Percentiles rank a stretch among this genome's conserved stretches.
Evolutionary conservation across 2,797 vertebrate species (phyloP).

Genomic region (Meda fulgida): DNA sequence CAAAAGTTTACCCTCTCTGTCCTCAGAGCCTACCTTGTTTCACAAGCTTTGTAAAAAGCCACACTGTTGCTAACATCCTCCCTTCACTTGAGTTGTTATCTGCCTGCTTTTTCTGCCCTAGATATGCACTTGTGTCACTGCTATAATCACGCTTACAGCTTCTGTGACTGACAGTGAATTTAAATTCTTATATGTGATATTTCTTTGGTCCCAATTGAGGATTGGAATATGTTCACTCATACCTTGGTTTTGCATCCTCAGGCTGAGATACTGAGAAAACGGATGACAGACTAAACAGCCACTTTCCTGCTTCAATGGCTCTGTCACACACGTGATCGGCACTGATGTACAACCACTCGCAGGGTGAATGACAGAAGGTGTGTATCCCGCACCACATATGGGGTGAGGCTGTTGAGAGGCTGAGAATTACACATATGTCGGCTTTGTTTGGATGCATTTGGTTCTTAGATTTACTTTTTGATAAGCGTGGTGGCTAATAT

Average conservation of each 20-base stretch:
- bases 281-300: constrained; percentile 44
- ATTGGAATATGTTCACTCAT: constrained; percentile 26
- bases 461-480: not conserved
- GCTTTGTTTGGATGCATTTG: not conserved
- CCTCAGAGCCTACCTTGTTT: not conserved
- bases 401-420: not conserved
- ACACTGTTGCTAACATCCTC: not conserved
- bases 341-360: constrained; percentile 55
- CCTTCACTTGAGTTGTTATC: not conserved
- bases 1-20: not conserved
- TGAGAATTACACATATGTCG: not conserved
- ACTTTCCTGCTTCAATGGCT: constrained; percentile 53
- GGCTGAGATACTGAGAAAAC: constrained; percentile 28
- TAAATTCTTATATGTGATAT: constrained; percentile 1
- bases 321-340: constrained; percentile 30
- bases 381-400: constrained; percentile 2
- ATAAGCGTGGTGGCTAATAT: constrained; percentile 3
- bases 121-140: not conserved
- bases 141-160: not conserved
- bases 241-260: constrained; percentile 36
- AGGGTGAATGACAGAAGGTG: constrained; percentile 38
- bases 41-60: not conserved
- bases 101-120: not conserved
- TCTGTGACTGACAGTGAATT: constrained; percentile 22
- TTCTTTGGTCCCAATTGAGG: constrained; percentile 1